Evolutionary conservation across 2,888 invertebrate species (phyloP).

Genomic region (Notocelia uddmanniana): DNA sequence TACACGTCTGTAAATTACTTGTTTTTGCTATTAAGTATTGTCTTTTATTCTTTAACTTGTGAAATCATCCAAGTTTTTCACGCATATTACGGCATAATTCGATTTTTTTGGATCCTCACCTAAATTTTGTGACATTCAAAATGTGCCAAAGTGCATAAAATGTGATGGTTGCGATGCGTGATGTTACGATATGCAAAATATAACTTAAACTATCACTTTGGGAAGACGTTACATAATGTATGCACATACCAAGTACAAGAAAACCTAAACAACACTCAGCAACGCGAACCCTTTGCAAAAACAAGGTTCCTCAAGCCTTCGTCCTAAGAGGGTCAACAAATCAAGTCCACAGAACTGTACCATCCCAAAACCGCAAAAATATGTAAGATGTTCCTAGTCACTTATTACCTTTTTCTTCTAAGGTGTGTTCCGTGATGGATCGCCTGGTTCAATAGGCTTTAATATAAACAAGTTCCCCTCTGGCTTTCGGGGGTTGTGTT

Average conservation of each 20-base stretch:
- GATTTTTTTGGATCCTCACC: too few species aligned
- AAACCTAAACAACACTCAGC: neutral
- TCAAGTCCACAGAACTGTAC: conserved; percentile 16
- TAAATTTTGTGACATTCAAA: too few species aligned
- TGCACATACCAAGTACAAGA: neutral
- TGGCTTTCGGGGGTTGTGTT: conserved; percentile 35
- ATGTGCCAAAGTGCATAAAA: too few species aligned
- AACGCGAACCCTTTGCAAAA: conserved; percentile 25
- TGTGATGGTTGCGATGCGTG: too few species aligned
- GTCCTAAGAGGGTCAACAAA: conserved; percentile 28
- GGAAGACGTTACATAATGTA: too few species aligned
- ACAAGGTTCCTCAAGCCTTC: conserved; percentile 14
- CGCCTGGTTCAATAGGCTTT: conserved; percentile 18
- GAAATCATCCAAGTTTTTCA: too few species aligned
- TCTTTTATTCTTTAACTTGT: too few species aligned
- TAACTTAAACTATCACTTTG: too few species aligned
- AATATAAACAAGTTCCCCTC: conserved; percentile 44
- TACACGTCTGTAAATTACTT: too few species aligned
- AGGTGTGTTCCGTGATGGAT: conserved; percentile 26
- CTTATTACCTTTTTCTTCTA: neutral
- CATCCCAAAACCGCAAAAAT: neutral
- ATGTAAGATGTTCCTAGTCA: neutral
- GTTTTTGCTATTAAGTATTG: too few species aligned
- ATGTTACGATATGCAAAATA: too few species aligned
- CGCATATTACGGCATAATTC: too few species aligned